Percentiles rank a stretch among this genome's conserved stretches.
These are phyloP conservation scores for Ophiodon elongatus DNA, from an alignment of 2,113 vertebrate species.

Conservation along the genomic window DNA sequence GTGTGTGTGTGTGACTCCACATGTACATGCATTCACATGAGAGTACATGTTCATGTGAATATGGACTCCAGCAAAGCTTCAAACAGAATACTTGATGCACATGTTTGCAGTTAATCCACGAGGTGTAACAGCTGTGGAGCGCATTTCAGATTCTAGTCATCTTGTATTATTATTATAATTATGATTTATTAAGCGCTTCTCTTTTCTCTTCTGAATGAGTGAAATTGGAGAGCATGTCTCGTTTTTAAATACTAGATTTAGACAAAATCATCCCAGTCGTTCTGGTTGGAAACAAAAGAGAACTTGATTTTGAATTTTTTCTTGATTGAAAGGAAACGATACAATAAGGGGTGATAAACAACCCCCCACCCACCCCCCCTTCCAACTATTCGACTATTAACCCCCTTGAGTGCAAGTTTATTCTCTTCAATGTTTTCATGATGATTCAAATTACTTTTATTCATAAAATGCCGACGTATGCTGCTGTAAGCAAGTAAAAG, in stretches of 20 bases:
- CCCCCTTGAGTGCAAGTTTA: no score
- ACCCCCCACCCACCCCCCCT: neutral
- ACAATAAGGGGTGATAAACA: neutral
- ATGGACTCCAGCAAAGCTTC: constrained; percentile 13
- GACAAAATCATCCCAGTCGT: neutral
- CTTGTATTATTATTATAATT: neutral
- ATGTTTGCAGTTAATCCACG: neutral
- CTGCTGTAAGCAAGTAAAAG: no score
- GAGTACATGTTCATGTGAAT: neutral
- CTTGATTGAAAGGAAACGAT: no score
- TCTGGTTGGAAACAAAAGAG: neutral
- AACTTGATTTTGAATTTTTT: no score
- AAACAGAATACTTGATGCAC: constrained; percentile 28
- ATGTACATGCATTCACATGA: neutral
- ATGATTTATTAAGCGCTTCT: neutral
- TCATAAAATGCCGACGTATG: no score
- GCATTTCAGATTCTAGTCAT: neutral
- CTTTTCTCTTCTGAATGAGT: neutral
- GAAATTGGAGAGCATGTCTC: neutral
- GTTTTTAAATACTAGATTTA: neutral
- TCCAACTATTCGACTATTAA: no score
- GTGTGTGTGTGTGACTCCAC: neutral
- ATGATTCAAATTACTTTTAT: no score
- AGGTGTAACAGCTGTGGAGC: neutral
- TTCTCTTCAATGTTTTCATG: no score